phyloP scores from a whole-genome alignment of 2,797 vertebrate species.

The Sebastes steindachneri region DNA sequence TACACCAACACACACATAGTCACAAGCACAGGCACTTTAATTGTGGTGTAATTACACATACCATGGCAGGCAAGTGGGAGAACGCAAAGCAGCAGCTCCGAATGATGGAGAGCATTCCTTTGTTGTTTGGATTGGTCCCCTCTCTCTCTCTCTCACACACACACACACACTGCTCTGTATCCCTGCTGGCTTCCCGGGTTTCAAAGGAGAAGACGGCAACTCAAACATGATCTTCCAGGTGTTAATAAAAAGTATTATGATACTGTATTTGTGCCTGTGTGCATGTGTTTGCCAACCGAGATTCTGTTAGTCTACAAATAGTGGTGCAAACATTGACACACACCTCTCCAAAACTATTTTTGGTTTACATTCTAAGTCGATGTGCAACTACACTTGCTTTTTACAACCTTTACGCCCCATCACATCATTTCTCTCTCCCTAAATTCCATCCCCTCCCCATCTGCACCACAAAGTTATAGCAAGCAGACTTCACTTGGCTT shows the following conservation, averaged over 20 bases:
- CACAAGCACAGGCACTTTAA: conserved; percentile 70
- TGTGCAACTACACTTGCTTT: background rate
- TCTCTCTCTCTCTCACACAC: conserved; percentile 2
- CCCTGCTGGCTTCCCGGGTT: conserved; percentile 61
- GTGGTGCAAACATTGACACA: background rate
- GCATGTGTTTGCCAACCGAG: background rate
- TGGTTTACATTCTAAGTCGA: background rate
- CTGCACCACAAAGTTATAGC: background rate
- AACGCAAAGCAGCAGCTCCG: conserved; percentile 38
- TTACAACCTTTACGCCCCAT: background rate
- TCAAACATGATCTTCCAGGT: conserved; percentile 5
- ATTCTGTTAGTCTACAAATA: background rate
- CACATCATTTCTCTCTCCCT: background rate
- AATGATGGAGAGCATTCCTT: conserved; percentile 69
- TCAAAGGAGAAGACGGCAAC: conserved; percentile 48
- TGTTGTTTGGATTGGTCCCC: conserved; percentile 65
- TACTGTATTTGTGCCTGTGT: background rate
- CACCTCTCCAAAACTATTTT: background rate
- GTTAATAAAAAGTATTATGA: conserved; percentile 1
- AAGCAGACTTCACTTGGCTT: background rate
- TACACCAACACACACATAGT: conserved; percentile 22
- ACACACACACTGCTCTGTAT: conserved; percentile 14
- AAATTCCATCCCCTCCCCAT: background rate
- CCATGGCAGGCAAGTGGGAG: conserved; percentile 71
- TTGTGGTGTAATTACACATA: conserved; percentile 79